Percentiles rank a stretch among this genome's conserved stretches.
Evolutionary conservation across 2,113 vertebrate species (phyloP).

Genomic region (Spilogale gracilis): DNA sequence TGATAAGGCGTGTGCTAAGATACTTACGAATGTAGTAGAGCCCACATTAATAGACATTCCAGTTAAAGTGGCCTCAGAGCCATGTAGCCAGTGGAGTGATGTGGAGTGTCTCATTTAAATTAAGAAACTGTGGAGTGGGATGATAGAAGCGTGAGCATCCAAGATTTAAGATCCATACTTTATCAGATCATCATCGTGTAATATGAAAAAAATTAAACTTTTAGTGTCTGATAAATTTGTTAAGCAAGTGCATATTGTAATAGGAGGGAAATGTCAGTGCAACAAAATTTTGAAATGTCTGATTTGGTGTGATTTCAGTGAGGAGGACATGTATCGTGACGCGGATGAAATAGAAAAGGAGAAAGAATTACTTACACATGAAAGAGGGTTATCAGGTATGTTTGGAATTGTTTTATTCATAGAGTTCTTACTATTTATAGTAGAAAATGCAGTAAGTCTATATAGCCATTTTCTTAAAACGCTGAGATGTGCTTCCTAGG

Average conservation of each 20-base stretch:
- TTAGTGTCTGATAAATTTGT: neutral
- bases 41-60: neutral
- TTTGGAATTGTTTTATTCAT: slow-evolving; percentile 55
- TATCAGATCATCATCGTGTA: neutral
- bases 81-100: neutral
- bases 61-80: neutral
- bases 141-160: neutral
- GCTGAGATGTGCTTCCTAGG: neutral
- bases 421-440: neutral
- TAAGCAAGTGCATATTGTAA: slow-evolving; percentile 48
- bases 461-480: slow-evolving; percentile 23
- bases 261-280: neutral
- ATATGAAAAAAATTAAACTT: neutral
- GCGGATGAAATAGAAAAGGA: slow-evolving; percentile 91
- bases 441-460: neutral
- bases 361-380: slow-evolving; percentile 81
- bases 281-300: slow-evolving; percentile 79
- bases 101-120: neutral
- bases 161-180: neutral
- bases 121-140: neutral
- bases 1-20: neutral
- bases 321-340: slow-evolving; percentile 90
- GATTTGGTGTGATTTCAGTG: slow-evolving; percentile 86
- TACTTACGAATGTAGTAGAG: neutral
- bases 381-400: slow-evolving; percentile 86